phyloP scores from a whole-genome alignment of 2,113 vertebrate genomes.

The Acrocephalus kingi region DNA sequence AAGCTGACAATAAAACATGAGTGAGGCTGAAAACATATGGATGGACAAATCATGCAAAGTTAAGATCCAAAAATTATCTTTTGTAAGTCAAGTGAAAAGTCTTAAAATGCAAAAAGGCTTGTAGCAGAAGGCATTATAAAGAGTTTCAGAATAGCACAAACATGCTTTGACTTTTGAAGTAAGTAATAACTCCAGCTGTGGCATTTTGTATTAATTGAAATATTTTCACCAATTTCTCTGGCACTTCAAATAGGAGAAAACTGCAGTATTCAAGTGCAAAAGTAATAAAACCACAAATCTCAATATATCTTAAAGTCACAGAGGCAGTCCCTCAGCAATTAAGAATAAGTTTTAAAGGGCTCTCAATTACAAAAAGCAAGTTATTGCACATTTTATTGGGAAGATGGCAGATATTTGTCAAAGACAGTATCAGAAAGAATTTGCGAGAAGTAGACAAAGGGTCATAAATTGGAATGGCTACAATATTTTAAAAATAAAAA shows the following conservation, averaged over 20 bases:
- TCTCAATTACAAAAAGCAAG: not conserved
- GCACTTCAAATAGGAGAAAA: not conserved
- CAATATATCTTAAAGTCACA: not conserved
- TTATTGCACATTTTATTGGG: not conserved
- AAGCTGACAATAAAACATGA: not conserved
- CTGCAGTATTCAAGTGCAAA: not conserved
- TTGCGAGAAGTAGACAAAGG: not conserved
- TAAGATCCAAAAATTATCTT: not conserved
- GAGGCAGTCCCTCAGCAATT: not conserved
- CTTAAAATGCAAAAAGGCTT: not conserved
- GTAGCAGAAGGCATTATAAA: not conserved
- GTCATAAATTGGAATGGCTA: not conserved
- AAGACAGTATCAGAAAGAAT: not conserved
- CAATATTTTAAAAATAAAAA: not conserved
- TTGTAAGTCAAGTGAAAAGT: constrained; percentile 1
- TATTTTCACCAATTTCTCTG: constrained; percentile 13
- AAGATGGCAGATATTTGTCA: not conserved
- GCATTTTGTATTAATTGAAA: constrained; percentile 46
- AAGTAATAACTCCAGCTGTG: not conserved
- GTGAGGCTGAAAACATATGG: not conserved
- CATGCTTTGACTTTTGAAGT: not conserved
- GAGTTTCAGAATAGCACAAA: not conserved
- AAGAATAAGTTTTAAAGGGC: not conserved
- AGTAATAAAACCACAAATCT: constrained; percentile 25
- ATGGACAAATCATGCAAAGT: not conserved